A percentile compares a stretch with the other conserved stretches of the same genome.
phyloP scores from a whole-genome alignment of 2,113 vertebrate genomes.

The Anthoscopus minutus region DNA sequence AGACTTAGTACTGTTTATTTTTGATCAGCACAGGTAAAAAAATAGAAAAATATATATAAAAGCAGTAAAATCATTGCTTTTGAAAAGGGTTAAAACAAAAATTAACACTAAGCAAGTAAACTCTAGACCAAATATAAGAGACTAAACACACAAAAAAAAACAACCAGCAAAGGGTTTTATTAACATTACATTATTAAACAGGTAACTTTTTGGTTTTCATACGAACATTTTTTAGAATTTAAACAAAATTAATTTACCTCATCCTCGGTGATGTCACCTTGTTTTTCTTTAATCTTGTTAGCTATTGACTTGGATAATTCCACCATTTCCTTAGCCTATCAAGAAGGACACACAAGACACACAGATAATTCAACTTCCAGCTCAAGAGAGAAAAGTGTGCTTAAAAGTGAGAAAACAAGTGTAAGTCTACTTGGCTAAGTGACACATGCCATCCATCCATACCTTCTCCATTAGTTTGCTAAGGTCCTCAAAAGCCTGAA shows the following conservation, averaged over 20 bases:
- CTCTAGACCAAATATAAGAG: neutral
- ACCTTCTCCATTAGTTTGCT: constrained; percentile 99
- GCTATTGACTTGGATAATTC: constrained; percentile 95
- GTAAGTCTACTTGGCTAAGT: neutral
- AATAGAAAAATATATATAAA: neutral
- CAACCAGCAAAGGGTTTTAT: neutral
- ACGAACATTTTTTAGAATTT: neutral
- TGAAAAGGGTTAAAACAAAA: neutral
- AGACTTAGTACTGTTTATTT: neutral
- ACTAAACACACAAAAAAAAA: neutral
- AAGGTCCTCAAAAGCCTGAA: constrained; percentile 96
- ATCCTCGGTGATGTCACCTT: constrained; percentile 96
- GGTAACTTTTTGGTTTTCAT: neutral
- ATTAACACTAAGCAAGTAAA: neutral
- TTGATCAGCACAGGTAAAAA: neutral
- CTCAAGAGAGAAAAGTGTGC: neutral
- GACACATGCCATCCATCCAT: constrained; percentile 69
- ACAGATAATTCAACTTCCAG: neutral
- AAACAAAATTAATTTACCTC: constrained; percentile 76
- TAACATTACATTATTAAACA: neutral
- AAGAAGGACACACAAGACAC: constrained; percentile 25
- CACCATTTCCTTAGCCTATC: constrained; percentile 98
- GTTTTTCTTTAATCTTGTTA: constrained; percentile 98
- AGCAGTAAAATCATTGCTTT: neutral
- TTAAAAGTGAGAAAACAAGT: neutral